Evolutionary conservation across 37 sponge, comb jelly and placozoan species (phyloP).

Genomic region (Axinella damicornis): DNA sequence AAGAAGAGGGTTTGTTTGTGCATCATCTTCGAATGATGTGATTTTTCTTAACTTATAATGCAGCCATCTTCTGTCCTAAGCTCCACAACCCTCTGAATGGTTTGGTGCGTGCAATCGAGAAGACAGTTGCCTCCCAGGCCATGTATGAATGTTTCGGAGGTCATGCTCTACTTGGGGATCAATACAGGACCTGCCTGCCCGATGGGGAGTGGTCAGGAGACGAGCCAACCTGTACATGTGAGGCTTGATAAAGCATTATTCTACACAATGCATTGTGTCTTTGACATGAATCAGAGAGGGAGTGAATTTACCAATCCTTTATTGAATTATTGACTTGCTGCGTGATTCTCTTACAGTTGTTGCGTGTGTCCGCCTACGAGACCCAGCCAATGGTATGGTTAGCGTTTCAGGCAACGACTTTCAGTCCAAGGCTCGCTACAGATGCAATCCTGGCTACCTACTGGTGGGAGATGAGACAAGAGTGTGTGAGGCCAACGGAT

Average conservation of each 20-base stretch:
- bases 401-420: conserved; percentile 4
- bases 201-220: conserved; percentile 52
- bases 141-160: not conserved
- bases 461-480: conserved; percentile 37
- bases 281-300: not conserved
- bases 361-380: not conserved
- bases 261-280: not conserved
- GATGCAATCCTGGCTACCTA: conserved; percentile 24
- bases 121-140: not conserved
- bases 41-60: too few relatives aligned
- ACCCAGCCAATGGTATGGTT: conserved; percentile 23
- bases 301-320: not conserved
- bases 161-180: not conserved
- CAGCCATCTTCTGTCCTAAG: not conserved
- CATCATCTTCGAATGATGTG: too few relatives aligned
- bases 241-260: not conserved
- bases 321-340: not conserved
- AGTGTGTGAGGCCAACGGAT: conserved; percentile 38
- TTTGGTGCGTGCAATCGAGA: not conserved
- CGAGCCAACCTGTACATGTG: conserved; percentile 29
- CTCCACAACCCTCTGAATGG: conserved; percentile 14
- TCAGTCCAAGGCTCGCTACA: conserved; percentile 30
- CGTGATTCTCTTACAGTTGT: not conserved
- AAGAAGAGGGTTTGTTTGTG: not conserved
- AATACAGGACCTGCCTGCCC: conserved; percentile 36